A percentile compares a stretch with the other conserved stretches of the same genome.
Evolutionary conservation across 2,797 vertebrate species (phyloP).

Genomic region (Rhinatrema bivittatum): DNA sequence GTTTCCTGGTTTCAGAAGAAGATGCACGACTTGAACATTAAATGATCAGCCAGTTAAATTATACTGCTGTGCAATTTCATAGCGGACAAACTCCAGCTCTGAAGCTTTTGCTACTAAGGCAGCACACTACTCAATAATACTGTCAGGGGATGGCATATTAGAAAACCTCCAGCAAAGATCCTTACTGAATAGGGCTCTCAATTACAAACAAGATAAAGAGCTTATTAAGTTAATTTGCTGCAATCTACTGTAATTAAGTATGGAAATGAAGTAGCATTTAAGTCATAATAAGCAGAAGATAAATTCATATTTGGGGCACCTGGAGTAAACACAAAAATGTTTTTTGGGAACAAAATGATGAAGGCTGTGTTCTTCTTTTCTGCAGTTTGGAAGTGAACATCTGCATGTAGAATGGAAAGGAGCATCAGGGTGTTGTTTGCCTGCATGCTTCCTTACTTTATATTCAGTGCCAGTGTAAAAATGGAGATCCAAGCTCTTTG

Average conservation of each 20-base stretch:
- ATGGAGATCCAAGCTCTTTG: neutral
- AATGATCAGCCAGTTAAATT: no score
- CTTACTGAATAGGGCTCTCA: no score
- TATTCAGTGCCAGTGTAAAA: neutral
- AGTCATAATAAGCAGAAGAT: conserved; percentile 6
- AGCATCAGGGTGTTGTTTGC: neutral
- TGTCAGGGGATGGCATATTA: no score
- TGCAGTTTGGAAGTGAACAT: conserved; percentile 5
- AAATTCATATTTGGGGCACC: conserved; percentile 1
- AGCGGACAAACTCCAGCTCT: no score
- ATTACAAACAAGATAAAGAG: neutral
- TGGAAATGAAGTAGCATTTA: conserved; percentile 3
- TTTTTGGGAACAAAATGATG: conserved; percentile 1
- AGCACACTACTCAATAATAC: no score
- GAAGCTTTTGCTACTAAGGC: no score
- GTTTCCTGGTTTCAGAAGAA: no score
- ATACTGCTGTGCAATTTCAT: no score
- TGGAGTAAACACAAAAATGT: conserved; percentile 6
- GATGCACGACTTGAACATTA: no score
- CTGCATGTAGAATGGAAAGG: conserved; percentile 14
- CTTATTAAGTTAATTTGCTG: conserved; percentile 3
- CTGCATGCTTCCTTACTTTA: neutral
- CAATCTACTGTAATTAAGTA: conserved; percentile 5
- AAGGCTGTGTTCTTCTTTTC: conserved; percentile 4
- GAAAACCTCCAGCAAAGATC: no score